phyloP scores from a whole-genome alignment of 2,797 vertebrate species.

The Galaxias olidus region DNA sequence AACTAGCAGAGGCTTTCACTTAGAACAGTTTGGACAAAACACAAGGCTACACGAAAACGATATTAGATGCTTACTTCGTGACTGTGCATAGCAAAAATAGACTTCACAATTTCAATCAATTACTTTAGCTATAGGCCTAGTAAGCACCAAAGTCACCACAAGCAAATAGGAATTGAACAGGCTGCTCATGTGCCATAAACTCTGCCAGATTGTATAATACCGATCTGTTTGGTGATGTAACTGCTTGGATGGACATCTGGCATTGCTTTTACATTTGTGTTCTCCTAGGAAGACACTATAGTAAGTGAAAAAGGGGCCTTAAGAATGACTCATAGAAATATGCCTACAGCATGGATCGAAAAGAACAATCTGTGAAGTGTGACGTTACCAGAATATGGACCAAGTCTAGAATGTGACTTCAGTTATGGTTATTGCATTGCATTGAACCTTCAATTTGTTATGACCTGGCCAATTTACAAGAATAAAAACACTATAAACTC shows the following conservation, averaged over 20 bases:
- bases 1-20: not conserved
- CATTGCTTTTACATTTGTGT: not conserved
- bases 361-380: too few relatives aligned
- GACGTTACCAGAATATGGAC: too few relatives aligned
- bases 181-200: not conserved
- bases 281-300: not conserved
- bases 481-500: too few relatives aligned
- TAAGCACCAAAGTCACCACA: not conserved
- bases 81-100: not conserved
- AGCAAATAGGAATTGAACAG: not conserved
- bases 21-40: too few relatives aligned
- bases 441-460: too few relatives aligned
- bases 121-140: not conserved
- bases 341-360: too few relatives aligned
- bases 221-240: conserved; percentile 12
- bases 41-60: too few relatives aligned
- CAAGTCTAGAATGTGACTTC: too few relatives aligned
- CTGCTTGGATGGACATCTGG: conserved; percentile 3
- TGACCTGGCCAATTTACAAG: too few relatives aligned
- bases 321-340: too few relatives aligned
- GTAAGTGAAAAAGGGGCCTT: not conserved
- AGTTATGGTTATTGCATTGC: too few relatives aligned
- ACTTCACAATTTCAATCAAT: not conserved
- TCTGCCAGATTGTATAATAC: conserved; percentile 1
- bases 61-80: too few relatives aligned